Base-by-base conservation (phyloP, 2,888 invertebrate species). In the Lasioglossum figueresi region DNA sequence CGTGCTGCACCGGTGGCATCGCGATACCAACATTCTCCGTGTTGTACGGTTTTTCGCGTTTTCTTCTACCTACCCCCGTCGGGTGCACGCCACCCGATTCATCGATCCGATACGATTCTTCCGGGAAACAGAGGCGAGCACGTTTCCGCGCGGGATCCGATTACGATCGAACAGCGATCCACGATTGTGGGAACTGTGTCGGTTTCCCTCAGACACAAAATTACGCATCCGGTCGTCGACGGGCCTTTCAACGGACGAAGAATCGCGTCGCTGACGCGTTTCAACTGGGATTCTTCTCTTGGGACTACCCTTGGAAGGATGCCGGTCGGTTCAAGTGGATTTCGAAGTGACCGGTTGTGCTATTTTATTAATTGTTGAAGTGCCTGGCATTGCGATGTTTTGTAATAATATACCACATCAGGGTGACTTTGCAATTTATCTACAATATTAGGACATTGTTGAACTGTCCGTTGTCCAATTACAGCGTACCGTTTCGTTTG, bases 31-130 rank as follows among this genome's bases (percentile, higher is more conserved):
- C 68, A 23, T 8, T 23, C 31, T 31, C 45, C 45, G 31, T 52
- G 45, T 40, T 48, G 48, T 52, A 52, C 52, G 52, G 10, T 52
- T 52, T 52, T 66, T 34, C 68, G 6, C 27, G 45, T 82, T 80
- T 83, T 52, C 66, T 52, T 71, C 79, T 88, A 8, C 34, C 66
- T 16, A 19, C 34, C 31, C 66, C 85, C 86, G 76, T 45, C 45
- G 45, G 45, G 16, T 52, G 23, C 10, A 52, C n/a, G 23, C 63
- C 10, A 3, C 10, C 1, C 59, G 79, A 85, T 76, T 66, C 34
- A 23, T 71, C 68, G 79, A 74, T 76, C 73, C 86, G 90, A 91
- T 92, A 91, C 73, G 82, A 91, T 91, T 90, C 86, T 52, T 75
- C 31, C 66, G 31, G 82, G 76, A 80, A 59, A 40, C 81, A 6